Base-by-base conservation (phyloP, 2,888 invertebrate genomes). In the Anagyrus pseudococci region DNA sequence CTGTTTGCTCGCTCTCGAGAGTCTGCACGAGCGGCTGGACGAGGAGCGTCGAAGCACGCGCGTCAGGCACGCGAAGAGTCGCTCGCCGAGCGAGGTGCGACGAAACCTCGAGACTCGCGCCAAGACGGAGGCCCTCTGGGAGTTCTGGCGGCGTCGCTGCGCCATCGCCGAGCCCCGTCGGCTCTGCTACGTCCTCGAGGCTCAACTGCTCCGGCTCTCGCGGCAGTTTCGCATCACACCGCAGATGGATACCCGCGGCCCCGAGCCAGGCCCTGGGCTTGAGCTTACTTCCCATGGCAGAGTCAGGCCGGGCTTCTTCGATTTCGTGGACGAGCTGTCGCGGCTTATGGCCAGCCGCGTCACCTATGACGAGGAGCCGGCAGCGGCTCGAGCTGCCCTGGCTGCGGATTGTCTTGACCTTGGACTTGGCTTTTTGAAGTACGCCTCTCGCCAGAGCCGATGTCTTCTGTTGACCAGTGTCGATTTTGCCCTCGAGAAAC, bases 231-330 rank as follows among this genome's bases (percentile, higher is more conserved):
- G 49, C 22, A 2, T 67, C 6, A 15, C 10, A 29, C 29, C 29
- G 29, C 29, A 10, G 29, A 29, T 29, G 29, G 10, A 10, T 7
- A 7, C 29, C 29, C 4, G 33, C 33, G 8, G 33, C n/a, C n/a
- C n/a, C 33, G 33, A 29, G 33, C 8, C 33, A n/a, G n/a, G n/a
- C 8, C 33, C 15, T 37, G 13, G 33, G 15, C 33, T 10, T 37
- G 64, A 44, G 17, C 13, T 57, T 52, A 58, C 6, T 48, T 55
- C 0, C n/a, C n/a, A n/a, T n/a, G 66, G 71, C 10, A 64, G 66
- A 1, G 63, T 47, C 1, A 66, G 67, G 22, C 76, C 76, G n/a
- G 76, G 76, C 6, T 76, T 75, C 62, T 71, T 67, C 26, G 72
- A 74, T 41, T 77, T 74, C 48, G 13, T 74, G 2, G 71, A 73